Percentiles rank a stretch among this genome's conserved stretches.
These are phyloP conservation scores for Melieria crassipennis DNA, from an alignment of 2,888 invertebrate genomes.

Conservation along the genomic window DNA sequence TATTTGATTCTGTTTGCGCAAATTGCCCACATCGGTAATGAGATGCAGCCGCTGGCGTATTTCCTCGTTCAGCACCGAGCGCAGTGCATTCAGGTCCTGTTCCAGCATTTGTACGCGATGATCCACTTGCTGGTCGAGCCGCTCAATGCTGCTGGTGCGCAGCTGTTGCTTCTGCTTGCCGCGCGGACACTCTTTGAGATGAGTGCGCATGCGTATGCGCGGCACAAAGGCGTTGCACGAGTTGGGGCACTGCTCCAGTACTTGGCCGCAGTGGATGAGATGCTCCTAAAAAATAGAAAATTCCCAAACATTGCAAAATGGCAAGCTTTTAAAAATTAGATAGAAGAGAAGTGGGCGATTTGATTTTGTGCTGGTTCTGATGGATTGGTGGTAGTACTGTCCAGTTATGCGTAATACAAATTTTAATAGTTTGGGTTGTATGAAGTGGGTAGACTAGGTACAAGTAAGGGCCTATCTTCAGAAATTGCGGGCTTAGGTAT, in stretches of 20 bases:
- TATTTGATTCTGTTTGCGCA: constrained; percentile 64
- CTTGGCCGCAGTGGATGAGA: constrained; percentile 75
- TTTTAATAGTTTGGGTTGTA: too few species aligned
- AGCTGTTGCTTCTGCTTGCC: constrained; percentile 41
- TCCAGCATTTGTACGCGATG: constrained; percentile 56
- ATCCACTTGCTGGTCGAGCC: constrained; percentile 50
- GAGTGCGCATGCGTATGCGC: constrained; percentile 71
- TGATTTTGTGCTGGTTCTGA: too few species aligned
- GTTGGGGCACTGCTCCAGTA: constrained; percentile 76
- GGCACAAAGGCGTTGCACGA: constrained; percentile 78
- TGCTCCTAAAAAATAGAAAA: constrained; percentile 68
- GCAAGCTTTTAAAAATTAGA: background rate
- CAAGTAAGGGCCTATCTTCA: too few species aligned
- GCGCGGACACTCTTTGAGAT: constrained; percentile 67
- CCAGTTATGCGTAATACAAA: background rate
- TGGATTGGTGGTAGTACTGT: background rate
- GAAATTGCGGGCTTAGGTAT: too few species aligned
- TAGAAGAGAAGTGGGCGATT: background rate
- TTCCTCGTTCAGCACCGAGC: constrained; percentile 64
- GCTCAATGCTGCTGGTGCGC: constrained; percentile 46
- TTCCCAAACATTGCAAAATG: background rate
- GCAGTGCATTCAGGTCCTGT: constrained; percentile 54
- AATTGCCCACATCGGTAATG: constrained; percentile 63
- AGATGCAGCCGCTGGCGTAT: constrained; percentile 64
- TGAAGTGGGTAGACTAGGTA: too few species aligned